Percentiles rank a stretch among this genome's conserved stretches.
phyloP scores from a whole-genome alignment of 2,113 vertebrate genomes.

The Dicentrarchus labrax region DNA sequence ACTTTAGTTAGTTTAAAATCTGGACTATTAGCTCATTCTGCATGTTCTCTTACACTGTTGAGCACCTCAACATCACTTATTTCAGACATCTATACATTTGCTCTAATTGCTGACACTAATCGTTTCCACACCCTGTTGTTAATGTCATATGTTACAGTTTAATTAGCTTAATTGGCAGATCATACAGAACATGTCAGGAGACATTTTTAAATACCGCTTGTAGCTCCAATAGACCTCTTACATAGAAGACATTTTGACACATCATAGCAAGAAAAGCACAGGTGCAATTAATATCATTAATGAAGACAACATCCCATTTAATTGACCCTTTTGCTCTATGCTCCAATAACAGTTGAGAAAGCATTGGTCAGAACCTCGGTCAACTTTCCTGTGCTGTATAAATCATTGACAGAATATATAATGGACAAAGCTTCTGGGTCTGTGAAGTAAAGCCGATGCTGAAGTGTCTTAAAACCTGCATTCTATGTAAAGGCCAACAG shows the following conservation, averaged over 20 bases:
- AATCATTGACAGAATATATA: no score
- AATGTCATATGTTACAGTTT: neutral
- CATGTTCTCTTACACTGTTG: neutral
- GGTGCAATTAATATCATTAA: neutral
- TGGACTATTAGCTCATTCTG: neutral
- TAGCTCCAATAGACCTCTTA: neutral
- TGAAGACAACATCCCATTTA: neutral
- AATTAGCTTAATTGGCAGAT: neutral
- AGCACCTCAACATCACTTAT: neutral
- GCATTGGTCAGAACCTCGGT: no score
- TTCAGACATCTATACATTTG: neutral
- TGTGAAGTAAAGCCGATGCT: no score
- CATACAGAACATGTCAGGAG: neutral
- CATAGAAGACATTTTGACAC: conserved; percentile 18
- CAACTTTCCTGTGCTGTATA: no score
- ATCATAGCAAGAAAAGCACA: neutral
- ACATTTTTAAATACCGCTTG: neutral
- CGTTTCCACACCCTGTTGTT: neutral
- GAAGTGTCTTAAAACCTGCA: no score
- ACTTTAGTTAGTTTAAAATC: conserved; percentile 24
- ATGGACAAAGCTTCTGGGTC: no score
- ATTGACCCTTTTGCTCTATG: no score
- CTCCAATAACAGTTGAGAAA: no score
- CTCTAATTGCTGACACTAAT: neutral
- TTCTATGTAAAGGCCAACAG: no score